Conservation (phyloP, 2,113 vertebrate species). For the Callithrix jacchus region DNA sequence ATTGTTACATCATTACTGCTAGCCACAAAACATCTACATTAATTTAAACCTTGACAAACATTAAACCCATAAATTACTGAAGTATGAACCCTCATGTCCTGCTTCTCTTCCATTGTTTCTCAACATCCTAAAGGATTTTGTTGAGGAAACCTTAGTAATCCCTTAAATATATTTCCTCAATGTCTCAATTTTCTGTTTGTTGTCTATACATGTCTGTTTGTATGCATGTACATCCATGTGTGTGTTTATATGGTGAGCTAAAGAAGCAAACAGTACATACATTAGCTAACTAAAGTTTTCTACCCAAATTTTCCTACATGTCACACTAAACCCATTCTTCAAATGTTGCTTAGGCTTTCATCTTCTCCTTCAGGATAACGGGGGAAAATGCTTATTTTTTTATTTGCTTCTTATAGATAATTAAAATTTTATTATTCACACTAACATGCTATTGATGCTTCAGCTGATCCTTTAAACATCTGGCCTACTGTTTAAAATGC, state of each 20-base stretch:
- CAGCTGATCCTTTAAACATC: conserved; percentile 78
- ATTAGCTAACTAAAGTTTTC: conserved; percentile 42
- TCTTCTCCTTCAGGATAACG: conserved; percentile 61
- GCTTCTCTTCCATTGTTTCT: neutral
- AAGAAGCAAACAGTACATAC: conserved; percentile 55
- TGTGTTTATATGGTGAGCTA: neutral
- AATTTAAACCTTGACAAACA: neutral
- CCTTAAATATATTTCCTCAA: neutral
- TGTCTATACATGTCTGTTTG: neutral
- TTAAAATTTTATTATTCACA: conserved; percentile 77
- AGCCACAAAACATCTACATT: neutral
- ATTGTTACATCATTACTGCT: neutral
- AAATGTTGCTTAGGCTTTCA: conserved; percentile 56
- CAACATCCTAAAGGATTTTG: neutral
- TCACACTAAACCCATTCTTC: conserved; percentile 3
- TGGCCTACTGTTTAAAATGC: conserved; percentile 78
- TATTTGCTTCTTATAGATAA: conserved; percentile 74
- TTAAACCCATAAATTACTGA: conserved; percentile 58
- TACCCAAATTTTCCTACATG: neutral
- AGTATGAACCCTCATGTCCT: neutral
- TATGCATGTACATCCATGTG: too few relatives aligned
- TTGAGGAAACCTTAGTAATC: neutral
- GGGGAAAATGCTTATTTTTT: conserved; percentile 58
- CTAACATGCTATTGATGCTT: conserved; percentile 61
- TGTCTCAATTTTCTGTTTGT: neutral